Percentiles rank a stretch among this genome's conserved stretches.
Conservation (phyloP, 2,113 vertebrate genomes). For the Lates calcarifer region DNA sequence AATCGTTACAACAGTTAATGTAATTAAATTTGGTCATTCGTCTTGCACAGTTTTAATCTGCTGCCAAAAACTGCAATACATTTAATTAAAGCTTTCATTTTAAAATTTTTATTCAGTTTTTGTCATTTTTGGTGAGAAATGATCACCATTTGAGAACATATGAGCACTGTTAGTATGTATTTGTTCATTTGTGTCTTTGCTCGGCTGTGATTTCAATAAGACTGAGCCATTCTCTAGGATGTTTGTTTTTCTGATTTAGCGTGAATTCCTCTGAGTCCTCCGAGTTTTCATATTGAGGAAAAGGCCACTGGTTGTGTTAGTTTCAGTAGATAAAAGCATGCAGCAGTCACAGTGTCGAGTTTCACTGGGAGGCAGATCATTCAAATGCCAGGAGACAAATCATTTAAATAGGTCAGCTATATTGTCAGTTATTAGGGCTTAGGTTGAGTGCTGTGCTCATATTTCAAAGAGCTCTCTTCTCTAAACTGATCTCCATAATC, state of each 20-base stretch:
- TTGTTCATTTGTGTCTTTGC: too few relatives aligned
- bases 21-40: too few relatives aligned
- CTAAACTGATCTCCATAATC: constrained; percentile 17
- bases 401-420: constrained; percentile 54
- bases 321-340: constrained; percentile 45
- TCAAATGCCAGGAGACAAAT: constrained; percentile 54
- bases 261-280: constrained; percentile 65
- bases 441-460: constrained; percentile 52
- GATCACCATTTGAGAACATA: too few relatives aligned
- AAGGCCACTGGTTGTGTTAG: constrained; percentile 22
- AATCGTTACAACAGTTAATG: too few relatives aligned
- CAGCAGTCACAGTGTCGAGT: constrained; percentile 46
- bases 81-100: too few relatives aligned
- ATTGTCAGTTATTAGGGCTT: constrained; percentile 28
- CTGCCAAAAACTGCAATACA: too few relatives aligned
- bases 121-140: too few relatives aligned
- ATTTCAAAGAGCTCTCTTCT: constrained; percentile 58
- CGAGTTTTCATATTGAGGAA: constrained; percentile 39
- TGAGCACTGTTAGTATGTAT: too few relatives aligned
- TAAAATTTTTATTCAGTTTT: too few relatives aligned
- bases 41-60: too few relatives aligned
- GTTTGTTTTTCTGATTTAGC: constrained; percentile 63
- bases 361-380: constrained; percentile 65
- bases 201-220: too few relatives aligned
- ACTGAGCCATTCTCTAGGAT: constrained; percentile 44